Percentiles rank a stretch among this genome's conserved stretches.
These are phyloP conservation scores for Catharus fuscescens DNA, from an alignment of 2,113 vertebrate species.

Conservation along the genomic window DNA sequence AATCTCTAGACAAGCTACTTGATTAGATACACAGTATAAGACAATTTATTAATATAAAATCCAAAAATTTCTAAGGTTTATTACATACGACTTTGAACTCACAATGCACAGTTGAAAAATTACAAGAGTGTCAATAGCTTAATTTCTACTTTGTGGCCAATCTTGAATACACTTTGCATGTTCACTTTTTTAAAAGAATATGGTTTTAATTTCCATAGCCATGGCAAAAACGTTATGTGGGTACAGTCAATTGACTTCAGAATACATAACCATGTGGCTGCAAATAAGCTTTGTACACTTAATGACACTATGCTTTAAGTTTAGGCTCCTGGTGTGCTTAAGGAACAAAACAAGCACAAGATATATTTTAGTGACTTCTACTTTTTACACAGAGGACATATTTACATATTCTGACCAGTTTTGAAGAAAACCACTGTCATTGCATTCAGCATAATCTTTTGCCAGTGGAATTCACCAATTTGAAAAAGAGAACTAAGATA, in stretches of 20 bases:
- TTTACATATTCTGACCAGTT: slow-evolving; percentile 6
- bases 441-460: neutral
- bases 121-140: neutral
- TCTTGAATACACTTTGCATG: neutral
- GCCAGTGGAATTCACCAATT: neutral
- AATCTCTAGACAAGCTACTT: neutral
- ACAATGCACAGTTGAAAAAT: neutral
- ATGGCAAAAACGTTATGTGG: neutral
- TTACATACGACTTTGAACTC: neutral
- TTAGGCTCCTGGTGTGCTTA: slow-evolving; percentile 5
- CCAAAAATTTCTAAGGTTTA: neutral
- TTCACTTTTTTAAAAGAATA: slow-evolving; percentile 11
- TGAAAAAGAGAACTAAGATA: slow-evolving; percentile 43
- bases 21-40: neutral
- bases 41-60: neutral
- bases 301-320: slow-evolving; percentile 26
- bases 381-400: neutral
- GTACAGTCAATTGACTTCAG: neutral
- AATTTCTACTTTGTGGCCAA: neutral
- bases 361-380: slow-evolving; percentile 11
- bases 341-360: slow-evolving; percentile 2
- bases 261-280: neutral
- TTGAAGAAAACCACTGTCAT: neutral
- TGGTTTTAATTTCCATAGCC: neutral
- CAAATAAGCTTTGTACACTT: neutral